phyloP scores from a whole-genome alignment of 2,113 vertebrate genomes.

The Haplotaxodon microlepis region DNA sequence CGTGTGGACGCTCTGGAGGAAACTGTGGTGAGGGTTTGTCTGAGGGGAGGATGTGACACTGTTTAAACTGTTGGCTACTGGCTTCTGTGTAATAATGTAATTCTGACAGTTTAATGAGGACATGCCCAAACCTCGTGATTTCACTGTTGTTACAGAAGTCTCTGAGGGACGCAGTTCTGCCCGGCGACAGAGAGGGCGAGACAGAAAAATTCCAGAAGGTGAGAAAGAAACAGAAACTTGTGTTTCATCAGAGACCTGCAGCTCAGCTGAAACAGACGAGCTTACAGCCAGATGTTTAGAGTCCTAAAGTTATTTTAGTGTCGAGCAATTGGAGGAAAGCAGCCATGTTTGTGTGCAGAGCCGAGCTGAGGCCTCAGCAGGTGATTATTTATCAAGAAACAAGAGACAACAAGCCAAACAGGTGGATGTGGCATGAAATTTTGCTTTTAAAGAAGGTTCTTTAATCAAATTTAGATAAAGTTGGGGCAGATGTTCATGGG shows the following conservation, averaged over 20 bases:
- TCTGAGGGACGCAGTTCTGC: constrained; percentile 23
- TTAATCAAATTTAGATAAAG: not conserved
- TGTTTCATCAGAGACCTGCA: not conserved
- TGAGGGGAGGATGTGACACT: not conserved
- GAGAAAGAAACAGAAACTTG: not conserved
- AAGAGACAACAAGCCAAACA: not conserved
- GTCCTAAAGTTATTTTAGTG: not conserved
- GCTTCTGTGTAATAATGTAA: not conserved
- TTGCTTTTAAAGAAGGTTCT: not conserved
- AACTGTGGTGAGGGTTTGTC: constrained; percentile 35
- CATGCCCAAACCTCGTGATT: rapidly evolving
- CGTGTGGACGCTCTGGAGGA: constrained; percentile 51
- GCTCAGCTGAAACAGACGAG: not conserved
- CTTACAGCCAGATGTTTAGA: not conserved
- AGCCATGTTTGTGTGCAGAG: not conserved
- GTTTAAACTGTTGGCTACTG: not conserved
- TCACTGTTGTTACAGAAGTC: not conserved
- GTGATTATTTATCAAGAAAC: not conserved
- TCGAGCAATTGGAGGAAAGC: not conserved
- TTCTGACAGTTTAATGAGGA: not conserved
- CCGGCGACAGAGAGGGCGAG: not conserved
- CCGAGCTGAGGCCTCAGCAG: not conserved
- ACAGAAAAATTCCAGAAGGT: constrained; percentile 9
- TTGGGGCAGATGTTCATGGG: not conserved
- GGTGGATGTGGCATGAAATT: not conserved